Evolutionary conservation across 2,888 invertebrate genomes (phyloP).

Genomic region (Clitarchus hookeri): DNA sequence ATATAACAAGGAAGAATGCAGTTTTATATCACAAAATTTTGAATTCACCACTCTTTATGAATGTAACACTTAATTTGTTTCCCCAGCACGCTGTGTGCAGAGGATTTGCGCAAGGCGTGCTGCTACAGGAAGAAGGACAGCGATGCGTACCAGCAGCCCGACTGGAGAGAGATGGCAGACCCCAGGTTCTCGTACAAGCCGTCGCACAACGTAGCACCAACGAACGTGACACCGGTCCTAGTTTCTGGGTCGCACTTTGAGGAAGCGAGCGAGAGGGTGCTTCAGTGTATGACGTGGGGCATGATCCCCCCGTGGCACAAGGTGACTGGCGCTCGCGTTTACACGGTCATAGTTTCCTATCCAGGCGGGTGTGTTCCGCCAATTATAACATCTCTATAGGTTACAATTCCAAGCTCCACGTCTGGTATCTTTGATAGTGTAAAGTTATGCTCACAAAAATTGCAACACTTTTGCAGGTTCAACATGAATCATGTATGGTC

Average conservation of each 20-base stretch:
- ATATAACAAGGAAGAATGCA: too few relatives aligned
- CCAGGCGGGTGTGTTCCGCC: too few relatives aligned
- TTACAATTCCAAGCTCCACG: too few relatives aligned
- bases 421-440: too few relatives aligned
- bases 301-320: constrained; percentile 82
- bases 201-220: constrained; percentile 74
- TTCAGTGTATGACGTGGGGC: constrained; percentile 87
- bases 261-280: constrained; percentile 55
- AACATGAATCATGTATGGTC: too few relatives aligned
- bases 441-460: too few relatives aligned
- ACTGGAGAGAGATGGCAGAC: constrained; percentile 64
- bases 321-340: constrained; percentile 54
- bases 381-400: too few relatives aligned
- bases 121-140: constrained; percentile 57
- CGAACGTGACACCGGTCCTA: constrained; percentile 71
- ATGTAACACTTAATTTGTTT: neutral
- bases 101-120: constrained; percentile 65
- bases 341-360: neutral
- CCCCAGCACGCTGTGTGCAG: constrained; percentile 63
- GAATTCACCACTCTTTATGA: too few relatives aligned
- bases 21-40: too few relatives aligned
- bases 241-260: constrained; percentile 64
- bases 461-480: too few relatives aligned
- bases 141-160: constrained; percentile 56
- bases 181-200: constrained; percentile 68